phyloP scores from a whole-genome alignment of 2,113 vertebrate species.

The Ifrita kowaldi region DNA sequence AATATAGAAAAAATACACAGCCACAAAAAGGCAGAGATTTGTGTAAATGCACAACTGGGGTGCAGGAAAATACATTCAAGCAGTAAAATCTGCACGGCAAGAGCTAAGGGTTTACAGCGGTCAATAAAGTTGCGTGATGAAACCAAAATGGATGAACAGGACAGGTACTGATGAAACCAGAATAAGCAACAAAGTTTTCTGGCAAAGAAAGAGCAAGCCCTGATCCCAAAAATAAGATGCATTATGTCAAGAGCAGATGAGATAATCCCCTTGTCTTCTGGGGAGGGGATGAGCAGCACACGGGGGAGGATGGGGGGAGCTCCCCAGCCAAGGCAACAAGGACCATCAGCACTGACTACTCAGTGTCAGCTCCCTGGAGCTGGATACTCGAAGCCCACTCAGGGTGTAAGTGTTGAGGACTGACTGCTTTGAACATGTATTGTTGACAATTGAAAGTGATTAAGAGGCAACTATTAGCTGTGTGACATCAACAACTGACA shows the following conservation, averaged over 20 bases:
- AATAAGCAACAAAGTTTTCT: neutral
- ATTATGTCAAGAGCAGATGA: neutral
- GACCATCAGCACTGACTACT: neutral
- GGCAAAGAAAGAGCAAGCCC: neutral
- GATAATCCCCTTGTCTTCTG: neutral
- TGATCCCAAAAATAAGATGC: neutral
- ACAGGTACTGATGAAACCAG: neutral
- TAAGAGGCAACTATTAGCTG: neutral
- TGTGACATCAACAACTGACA: neutral
- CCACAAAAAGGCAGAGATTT: neutral
- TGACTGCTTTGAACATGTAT: neutral
- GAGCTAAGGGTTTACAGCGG: neutral
- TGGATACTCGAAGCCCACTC: neutral
- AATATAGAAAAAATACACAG: neutral
- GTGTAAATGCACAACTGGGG: neutral
- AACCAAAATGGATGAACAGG: neutral
- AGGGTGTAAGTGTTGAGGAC: neutral
- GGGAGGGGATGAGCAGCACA: fast-evolving
- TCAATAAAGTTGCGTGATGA: neutral
- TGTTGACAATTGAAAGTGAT: neutral
- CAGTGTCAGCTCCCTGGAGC: neutral
- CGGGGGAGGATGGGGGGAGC: neutral
- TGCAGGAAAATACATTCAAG: neutral
- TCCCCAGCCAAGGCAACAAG: neutral
- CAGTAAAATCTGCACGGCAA: neutral